Percentiles rank a stretch among this genome's conserved stretches.
Conservation (phyloP, 2,797 vertebrate species). For the Smutsia gigantea region DNA sequence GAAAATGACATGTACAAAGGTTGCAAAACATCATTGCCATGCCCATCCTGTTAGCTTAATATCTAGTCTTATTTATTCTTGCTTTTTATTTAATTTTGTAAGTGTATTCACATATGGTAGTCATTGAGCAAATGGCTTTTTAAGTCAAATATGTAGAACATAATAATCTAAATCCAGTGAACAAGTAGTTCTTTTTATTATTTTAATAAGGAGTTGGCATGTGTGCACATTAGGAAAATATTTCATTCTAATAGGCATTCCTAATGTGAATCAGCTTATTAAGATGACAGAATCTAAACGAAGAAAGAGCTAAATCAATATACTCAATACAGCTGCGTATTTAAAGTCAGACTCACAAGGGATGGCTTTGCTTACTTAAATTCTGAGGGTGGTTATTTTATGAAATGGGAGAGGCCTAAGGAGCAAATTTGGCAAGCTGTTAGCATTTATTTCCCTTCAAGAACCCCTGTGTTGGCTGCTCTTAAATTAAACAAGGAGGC, state of each 20-base stretch:
- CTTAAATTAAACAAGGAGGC: not conserved
- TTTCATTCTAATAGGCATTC: constrained; percentile 60
- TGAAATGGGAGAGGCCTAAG: not conserved
- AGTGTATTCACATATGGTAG: constrained; percentile 55
- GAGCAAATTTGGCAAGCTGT: not conserved
- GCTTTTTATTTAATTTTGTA: constrained; percentile 67
- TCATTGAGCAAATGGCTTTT: constrained; percentile 58
- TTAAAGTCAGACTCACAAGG: constrained; percentile 29
- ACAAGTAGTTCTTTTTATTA: constrained; percentile 64
- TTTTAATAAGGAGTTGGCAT: constrained; percentile 67
- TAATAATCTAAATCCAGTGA: constrained; percentile 53
- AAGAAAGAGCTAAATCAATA: constrained; percentile 65
- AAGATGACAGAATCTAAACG: constrained; percentile 64
- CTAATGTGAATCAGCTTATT: constrained; percentile 57
- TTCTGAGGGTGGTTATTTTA: not conserved
- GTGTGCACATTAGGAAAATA: constrained; percentile 46
- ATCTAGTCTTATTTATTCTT: constrained; percentile 24
- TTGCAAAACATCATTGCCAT: not conserved
- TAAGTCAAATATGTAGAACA: constrained; percentile 63
- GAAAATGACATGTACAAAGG: not conserved
- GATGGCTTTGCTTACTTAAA: constrained; percentile 45
- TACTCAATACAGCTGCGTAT: constrained; percentile 48
- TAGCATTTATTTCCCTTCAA: not conserved
- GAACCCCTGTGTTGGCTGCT: not conserved
- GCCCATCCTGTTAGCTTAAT: not conserved